Base-by-base conservation (phyloP, 2,888 invertebrate genomes). In the Gymnocheta viridis region DNA sequence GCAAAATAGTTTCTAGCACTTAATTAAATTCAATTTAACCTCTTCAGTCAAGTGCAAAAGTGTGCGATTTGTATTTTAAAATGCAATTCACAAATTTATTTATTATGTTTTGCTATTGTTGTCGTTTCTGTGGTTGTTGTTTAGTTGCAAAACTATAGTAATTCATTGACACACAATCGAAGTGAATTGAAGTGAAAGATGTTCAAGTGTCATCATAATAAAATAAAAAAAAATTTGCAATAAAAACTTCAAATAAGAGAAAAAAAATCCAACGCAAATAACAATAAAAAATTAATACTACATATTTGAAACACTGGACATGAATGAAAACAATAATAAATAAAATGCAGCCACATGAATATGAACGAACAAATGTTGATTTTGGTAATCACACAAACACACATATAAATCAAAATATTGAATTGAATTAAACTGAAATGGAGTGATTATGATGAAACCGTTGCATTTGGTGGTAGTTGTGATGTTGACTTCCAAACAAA, bases 11-110 rank as follows among this genome's bases (percentile, higher is more conserved):
- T 84, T 72, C 19, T 58, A 60, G 56, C 81, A 78, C 77, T 81
- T 72, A 84, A 84, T 84, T 81, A 81, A 79, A 44, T 73, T 58
- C 56, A 74, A 83, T 66, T 78, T 74, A 78, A 84, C 81, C 81
- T 81, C 84, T 81, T 78, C 77, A 73, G 81, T 84, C 84, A 84
- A 84, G 84, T 81, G 77, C 77, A 81, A 78, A 84, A 84, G 84
- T 81, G 84, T 84, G 84, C 77, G 70, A 78, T 49, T 66, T 27
- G 70, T 74, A 67, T 69, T 73, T 60, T 35, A 72, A 77, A 73
- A 82, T 70, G 54, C 56, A 74, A 74, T 78, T 54, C 69, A 82
- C 73, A 78, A 66, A 44, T 67, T 58, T 67, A 35, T 78, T 47
- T 47, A 29, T 56, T 41, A 9, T 70, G 4, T n/a, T 56, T 58